Evolutionary conservation across 2,797 vertebrate genomes (phyloP), one percentile per base, ranked within the genome.

Genomic region (Eulemur rubriventer): DNA sequence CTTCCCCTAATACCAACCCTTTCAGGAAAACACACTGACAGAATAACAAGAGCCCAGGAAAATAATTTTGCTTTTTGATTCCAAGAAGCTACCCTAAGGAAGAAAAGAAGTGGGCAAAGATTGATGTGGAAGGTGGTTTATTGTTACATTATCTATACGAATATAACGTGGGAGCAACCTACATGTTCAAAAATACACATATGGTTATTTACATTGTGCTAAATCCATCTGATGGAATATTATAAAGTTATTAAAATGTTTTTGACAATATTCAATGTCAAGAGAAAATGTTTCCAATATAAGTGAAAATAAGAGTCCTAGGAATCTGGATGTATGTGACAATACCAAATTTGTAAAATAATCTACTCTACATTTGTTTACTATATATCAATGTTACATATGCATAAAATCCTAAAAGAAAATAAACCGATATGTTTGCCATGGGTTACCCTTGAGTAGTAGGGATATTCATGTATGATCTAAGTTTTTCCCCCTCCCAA

Each of bases 181-280:
- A 63, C 16, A 7, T 16, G 14, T 22, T 22, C 17, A 79, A 0
- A 61, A 22, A 2, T 0, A 1, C 4, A 20, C 20, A 33, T 0
- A 1, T 0, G 2, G 10, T 17, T 50, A 18, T 5, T 55, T 4
- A 38, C 0, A 0, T 4, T 5, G 3, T 2, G 9, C 26, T 35
- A 28, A 55, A 24, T 63, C 43, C 3, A 13, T 3, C 2, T 0
- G 20, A 35, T 3, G 13, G 57, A n/a, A 38, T 33, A 61, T 1
- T 28, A 4, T 3, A 7, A 33, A 6, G 30, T 43, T 30, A 2
- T 43, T 43, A 38, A 8, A 20, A 26, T 41, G 7, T 41, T 17
- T 69, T 41, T 30, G 67, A 67, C 92, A 75, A 35, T 28, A 55
- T 4, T 41, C 59, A 63, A 33, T n/a, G 78, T 35, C 63, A 35